Percentiles rank a stretch among this genome's conserved stretches.
Evolutionary conservation across 2,888 invertebrate genomes (phyloP).

Genomic region (Amphimallon solstitiale): DNA sequence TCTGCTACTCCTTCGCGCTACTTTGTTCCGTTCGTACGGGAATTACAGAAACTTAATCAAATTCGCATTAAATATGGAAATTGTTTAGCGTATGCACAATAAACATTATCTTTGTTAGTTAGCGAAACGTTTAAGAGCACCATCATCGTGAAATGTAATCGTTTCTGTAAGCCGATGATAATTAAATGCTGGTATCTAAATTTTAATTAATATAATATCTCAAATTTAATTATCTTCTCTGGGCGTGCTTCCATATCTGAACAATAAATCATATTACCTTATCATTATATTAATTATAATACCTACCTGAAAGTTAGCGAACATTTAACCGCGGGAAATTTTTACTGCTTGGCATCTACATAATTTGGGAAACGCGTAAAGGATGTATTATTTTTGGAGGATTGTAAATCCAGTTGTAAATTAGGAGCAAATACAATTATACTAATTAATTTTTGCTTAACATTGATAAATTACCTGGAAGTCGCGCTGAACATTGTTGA

Average conservation of each 20-base stretch:
- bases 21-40: constrained; percentile 5
- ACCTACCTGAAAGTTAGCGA: too few species aligned
- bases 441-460: too few species aligned
- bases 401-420: too few species aligned
- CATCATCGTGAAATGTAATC: neutral
- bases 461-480: too few species aligned
- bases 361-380: too few species aligned
- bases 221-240: constrained; percentile 14
- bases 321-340: too few species aligned
- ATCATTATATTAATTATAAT: too few species aligned
- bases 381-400: too few species aligned
- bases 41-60: constrained; percentile 30
- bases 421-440: too few species aligned
- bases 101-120: constrained; percentile 20
- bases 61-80: constrained; percentile 22
- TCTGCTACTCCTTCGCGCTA: neutral
- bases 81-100: constrained; percentile 25
- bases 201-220: constrained; percentile 19
- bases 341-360: too few species aligned
- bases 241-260: neutral
- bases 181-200: constrained; percentile 18
- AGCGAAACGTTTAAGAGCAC: constrained; percentile 4
- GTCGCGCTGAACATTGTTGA: too few species aligned
- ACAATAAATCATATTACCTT: neutral
- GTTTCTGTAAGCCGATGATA: neutral